Conservation (phyloP, 2,113 vertebrate species). For the Ceuthmochares aereus region DNA sequence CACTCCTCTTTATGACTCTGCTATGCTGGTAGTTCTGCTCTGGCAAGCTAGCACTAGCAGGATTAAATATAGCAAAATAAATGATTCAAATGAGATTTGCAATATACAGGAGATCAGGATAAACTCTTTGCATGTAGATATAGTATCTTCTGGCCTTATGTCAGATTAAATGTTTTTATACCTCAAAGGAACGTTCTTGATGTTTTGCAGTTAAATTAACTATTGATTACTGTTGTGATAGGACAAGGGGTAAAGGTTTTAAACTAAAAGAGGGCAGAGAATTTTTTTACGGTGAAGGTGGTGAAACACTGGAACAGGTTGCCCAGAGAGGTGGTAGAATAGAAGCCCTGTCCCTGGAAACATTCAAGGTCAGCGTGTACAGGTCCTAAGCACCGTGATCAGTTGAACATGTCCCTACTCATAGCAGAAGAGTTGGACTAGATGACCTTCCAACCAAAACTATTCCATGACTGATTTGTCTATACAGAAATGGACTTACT, state of each 20-base stretch:
- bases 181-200: background rate
- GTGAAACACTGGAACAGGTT: background rate
- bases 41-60: background rate
- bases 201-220: background rate
- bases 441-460: too few species aligned
- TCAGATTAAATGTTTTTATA: background rate
- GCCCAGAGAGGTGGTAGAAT: background rate
- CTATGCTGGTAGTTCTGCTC: background rate
- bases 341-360: background rate
- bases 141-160: background rate
- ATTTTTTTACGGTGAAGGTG: background rate
- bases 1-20: fast-evolving
- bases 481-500: background rate
- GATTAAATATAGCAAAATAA: background rate
- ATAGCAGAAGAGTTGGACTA: too few species aligned
- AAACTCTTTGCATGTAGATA: background rate
- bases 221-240: background rate
- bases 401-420: background rate
- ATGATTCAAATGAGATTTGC: background rate
- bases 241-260: background rate
- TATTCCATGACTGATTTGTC: background rate
- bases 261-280: background rate
- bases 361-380: background rate
- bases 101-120: background rate
- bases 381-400: background rate